Base-by-base conservation (phyloP, 1,140 invertebrate species). In the Polyergus mexicanus region DNA sequence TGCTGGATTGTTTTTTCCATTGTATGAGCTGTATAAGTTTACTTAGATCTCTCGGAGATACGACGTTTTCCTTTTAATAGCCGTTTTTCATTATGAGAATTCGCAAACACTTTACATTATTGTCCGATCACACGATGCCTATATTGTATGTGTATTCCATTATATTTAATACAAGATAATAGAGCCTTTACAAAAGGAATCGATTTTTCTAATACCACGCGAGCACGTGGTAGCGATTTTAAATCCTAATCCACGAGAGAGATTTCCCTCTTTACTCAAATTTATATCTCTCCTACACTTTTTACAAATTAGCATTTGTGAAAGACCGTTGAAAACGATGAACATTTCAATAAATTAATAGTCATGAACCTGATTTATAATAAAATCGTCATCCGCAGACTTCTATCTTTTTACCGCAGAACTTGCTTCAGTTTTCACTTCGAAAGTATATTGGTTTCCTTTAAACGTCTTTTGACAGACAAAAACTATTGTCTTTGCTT, bases 271-370 rank as follows among this genome's bases (percentile, higher is more conserved):
- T 58, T 74, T 51, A 38, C 0, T 10, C 1, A 74, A 74, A 19
- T 6, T 74, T 58, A 74, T 25, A 56, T 38, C 11, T 16, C 58
- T 3, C 6, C 25, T 56, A 22, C 32, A 74, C 0, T 56, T n/a
- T 58, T 28, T 74, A 58, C 71, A 74, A 58, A 38, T 74, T 51
- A 72, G 19, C 25, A 72, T 72, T 51, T 72, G 25, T 35, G 69
- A 32, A n/a, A 72, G 8, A 51, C 44, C 69, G 28, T 35, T 38
- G 8, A 66, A 66, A 38, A 66, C 63, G 7, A 19, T 72, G 11
- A 54, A 72, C 4, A 72, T 32, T 72, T 72, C 47, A 2, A 54
- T 54, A 11, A 72, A 32, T n/a, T 19, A 0, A 11, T 72, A 72
- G 28, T 10, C 25, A 35, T 35, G 68, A 32, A 25, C 54, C 51